Evolutionary conservation across 2,113 vertebrate species (phyloP).

Genomic region (Crotalus helleri): DNA sequence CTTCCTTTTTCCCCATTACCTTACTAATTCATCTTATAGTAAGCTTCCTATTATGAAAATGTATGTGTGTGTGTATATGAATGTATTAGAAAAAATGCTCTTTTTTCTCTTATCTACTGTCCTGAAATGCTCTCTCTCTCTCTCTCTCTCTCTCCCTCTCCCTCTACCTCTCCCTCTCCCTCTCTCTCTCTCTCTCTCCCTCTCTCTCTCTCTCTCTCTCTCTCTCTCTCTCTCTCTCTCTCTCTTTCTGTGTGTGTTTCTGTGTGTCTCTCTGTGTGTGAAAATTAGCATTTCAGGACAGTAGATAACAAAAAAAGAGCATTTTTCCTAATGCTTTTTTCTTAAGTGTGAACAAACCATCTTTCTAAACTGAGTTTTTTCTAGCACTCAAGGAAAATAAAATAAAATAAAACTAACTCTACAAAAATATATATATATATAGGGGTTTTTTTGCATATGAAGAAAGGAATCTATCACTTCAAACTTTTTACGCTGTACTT

Average conservation of each 20-base stretch:
- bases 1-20: conserved; percentile 52
- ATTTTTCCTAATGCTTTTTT: conserved; percentile 42
- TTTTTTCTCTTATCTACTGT: too few species aligned
- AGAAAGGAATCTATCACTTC: conserved; percentile 51
- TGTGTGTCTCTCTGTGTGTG: too few species aligned
- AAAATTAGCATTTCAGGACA: conserved; percentile 69
- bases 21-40: conserved; percentile 64
- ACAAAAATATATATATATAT: conserved; percentile 42
- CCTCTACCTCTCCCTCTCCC: too few species aligned
- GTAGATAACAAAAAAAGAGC: conserved; percentile 66
- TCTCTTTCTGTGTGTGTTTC: too few species aligned
- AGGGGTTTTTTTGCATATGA: conserved; percentile 53
- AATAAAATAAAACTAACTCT: conserved; percentile 49
- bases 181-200: too few species aligned
- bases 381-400: conserved; percentile 50
- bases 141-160: too few species aligned
- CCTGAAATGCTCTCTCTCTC: too few species aligned
- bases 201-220: too few species aligned
- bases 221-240: too few species aligned
- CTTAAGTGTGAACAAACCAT: conserved; percentile 58
- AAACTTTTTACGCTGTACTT: conserved; percentile 48
- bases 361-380: conserved; percentile 59
- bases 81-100: too few species aligned
- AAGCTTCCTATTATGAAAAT: conserved; percentile 59
- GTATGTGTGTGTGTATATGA: not conserved